A percentile compares a stretch with the other conserved stretches of the same genome.
These are phyloP conservation scores for Copsychus sechellarum DNA, from an alignment of 2,113 vertebrate genomes.

Conservation along the genomic window DNA sequence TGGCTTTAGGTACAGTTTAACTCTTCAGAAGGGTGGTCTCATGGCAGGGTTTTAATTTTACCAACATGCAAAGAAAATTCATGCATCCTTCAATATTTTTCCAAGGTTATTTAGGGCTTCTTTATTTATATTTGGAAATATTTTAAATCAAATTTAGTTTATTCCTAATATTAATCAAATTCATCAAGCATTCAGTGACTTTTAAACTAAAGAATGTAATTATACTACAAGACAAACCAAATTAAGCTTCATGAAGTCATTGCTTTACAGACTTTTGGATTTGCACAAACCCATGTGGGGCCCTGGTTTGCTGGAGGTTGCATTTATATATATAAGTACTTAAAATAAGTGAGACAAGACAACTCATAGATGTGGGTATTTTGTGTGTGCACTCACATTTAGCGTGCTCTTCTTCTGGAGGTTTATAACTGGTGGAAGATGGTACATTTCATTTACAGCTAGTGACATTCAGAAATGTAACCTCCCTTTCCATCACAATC, in stretches of 20 bases:
- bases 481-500: background rate
- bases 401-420: background rate
- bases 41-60: background rate
- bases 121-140: background rate
- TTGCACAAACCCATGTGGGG: background rate
- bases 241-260: background rate
- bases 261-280: background rate
- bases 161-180: background rate
- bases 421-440: background rate
- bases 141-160: background rate
- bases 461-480: background rate
- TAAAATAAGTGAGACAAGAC: background rate
- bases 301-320: background rate
- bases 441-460: background rate
- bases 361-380: background rate
- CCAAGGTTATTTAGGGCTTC: background rate
- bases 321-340: background rate
- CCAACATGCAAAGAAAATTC: background rate
- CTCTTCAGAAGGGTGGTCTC: background rate
- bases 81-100: background rate
- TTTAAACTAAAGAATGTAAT: background rate
- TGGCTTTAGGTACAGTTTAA: background rate
- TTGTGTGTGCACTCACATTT: background rate
- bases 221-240: background rate
- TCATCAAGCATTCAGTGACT: background rate